Evolutionary conservation across 2,113 vertebrate species (phyloP), one percentile per base, ranked within the genome.

Genomic region (Siphamia tubifer): DNA sequence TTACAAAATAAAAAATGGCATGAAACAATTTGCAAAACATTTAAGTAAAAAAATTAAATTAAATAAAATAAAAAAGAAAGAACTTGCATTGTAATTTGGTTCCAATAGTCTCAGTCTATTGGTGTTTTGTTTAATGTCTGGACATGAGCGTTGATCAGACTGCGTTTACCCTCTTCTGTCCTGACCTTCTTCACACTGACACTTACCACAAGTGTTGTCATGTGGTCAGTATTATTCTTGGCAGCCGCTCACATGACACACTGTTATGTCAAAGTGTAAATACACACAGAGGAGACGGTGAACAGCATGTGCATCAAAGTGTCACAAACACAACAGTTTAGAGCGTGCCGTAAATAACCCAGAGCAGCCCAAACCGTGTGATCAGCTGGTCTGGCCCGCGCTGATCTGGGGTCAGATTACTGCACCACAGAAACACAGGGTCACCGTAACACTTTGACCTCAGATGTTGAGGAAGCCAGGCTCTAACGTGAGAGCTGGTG

Each of bases 171-270:
- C 8, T 20, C 23, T 16, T 2, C 45, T n/a, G 63, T 9, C 8
- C 30, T 61, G 67, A 61, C 74, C 56, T 21, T 65, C 8, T 70
- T 36, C 16, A 21, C 25, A 3, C 16, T 55, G 40, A 32, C 44
- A 25, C 48, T 60, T 54, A 15, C 27, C 58, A 49, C 55, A 39
- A 6, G 7, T 8, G 32, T 12, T 3, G 24, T 23, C 27, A n/a
- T 27, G 13, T n/a, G n/a, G n/a, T n/a, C 28, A 2, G 16, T 11
- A 6, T 61, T 84, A 81, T 77, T 83, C 56, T 12, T 66, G 74
- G 80, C 57, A 39, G 51, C 31, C 7, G 69, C 11, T 70, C 67
- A 65, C 49, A 7, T 71, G 69, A 61, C 38, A 8, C 8, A 8
- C 31, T 44, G 30, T 62, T 0, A 42, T 69, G 70, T 57, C 60